A percentile compares a stretch with the other conserved stretches of the same genome.
phyloP scores from a whole-genome alignment of 2,797 vertebrate genomes.

The Meriones psammophilus region DNA sequence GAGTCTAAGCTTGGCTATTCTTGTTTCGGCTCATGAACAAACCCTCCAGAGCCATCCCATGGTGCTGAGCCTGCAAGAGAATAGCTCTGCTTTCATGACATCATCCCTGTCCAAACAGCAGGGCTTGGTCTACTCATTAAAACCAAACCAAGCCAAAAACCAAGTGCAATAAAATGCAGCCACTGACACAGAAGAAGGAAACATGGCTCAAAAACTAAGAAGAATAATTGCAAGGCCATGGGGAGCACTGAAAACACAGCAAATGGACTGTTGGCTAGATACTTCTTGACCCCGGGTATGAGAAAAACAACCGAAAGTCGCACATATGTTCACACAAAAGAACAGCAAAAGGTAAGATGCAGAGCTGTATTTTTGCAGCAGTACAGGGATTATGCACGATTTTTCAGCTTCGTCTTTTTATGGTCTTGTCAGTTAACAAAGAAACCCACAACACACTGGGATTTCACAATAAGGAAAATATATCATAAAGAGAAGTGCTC shows the following conservation, averaged over 20 bases:
- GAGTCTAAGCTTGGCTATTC: background rate
- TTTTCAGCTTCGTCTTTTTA: background rate
- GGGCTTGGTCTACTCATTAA: background rate
- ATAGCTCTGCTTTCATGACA: background rate
- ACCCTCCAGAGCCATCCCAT: background rate
- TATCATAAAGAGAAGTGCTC: background rate
- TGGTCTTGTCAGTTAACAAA: background rate
- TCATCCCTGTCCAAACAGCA: background rate
- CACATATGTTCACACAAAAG: background rate
- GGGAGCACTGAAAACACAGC: background rate
- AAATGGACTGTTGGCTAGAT: too few relatives aligned
- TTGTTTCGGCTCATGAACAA: fast-evolving
- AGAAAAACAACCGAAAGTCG: background rate
- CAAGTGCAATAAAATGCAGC: background rate
- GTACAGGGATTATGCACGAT: background rate
- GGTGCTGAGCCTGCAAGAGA: background rate
- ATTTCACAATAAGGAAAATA: background rate
- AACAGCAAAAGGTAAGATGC: background rate
- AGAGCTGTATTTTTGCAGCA: background rate
- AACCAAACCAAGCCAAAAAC: background rate
- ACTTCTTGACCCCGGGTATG: background rate
- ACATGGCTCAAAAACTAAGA: background rate
- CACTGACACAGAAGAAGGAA: background rate
- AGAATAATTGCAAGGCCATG: background rate
- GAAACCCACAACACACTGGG: background rate